Evolutionary conservation across 2,797 vertebrate species (phyloP), one percentile per base, ranked within the genome.

Genomic region (Labroides dimidiatus): DNA sequence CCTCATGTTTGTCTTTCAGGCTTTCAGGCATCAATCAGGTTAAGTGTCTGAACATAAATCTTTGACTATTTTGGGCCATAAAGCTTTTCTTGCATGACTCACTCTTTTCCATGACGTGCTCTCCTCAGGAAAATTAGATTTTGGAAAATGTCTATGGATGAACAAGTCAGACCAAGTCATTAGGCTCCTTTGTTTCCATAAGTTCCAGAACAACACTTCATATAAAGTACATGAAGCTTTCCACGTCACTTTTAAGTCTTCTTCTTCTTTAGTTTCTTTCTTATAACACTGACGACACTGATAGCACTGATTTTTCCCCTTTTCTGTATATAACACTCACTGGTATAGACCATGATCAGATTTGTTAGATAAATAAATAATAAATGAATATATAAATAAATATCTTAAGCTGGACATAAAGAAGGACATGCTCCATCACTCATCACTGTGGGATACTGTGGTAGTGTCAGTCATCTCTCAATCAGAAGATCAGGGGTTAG

Each of bases 81-180:
- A 70, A 52, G 64, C 17, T 54, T 81, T 75, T 47, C 1, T 79
- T 52, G 72, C 49, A 69, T 89, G 81, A 87, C 72, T 80, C 84
- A 90, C 55, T 73, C 73, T 53, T 42, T 72, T 83, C 47, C 33
- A 30, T 84, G 78, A 81, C 52, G 56, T 20, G 39, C 48, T 84
- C 57, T 56, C 58, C 69, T 75, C 33, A 52, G 66, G 67, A 78
- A 88, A 86, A 77, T 88, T 79, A 39, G 60, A 88, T 91, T 91
- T 82, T 56, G 59, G 75, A 73, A 72, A 67, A 72, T 72, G 51
- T 70, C 62, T 12, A 59, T 55, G 75, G 79, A 86, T 43, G 17
- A 72, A 60, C 24, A 20, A 68, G 37, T 39, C 37, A 39, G 37
- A 13, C 37, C 7, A 2, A 39, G 62, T 81, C 81, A 80, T 90